Base-by-base conservation (phyloP, 2,888 invertebrate species). In the Notodonta dromedarius region DNA sequence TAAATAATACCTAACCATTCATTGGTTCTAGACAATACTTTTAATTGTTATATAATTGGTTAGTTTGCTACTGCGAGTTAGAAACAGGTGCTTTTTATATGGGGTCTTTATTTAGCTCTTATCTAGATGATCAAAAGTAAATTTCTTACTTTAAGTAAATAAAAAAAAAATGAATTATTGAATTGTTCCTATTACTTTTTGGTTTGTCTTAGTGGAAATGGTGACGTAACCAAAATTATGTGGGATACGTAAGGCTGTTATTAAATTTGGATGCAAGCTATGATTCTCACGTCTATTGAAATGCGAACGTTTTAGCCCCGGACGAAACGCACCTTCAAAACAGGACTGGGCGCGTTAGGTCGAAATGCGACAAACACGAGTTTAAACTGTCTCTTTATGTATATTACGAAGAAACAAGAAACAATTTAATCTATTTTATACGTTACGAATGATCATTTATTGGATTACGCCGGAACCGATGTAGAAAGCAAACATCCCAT, bases 31-130 rank as follows among this genome's bases (percentile, higher is more conserved):
- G 52, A 52, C 24, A 52, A 52, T 32, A 13, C 52, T 52, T 16
- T 57, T 13, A 51, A 57, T 62, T 42, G 35, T 70, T 73, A 57
- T 44, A 11, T 61, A 63, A 70, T 11, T n/a, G 8, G 32, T 39
- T 13, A 60, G 32, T n/a, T 35, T 59, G 8, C 42, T 32, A 24
- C 32, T 52, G 9, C 32, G 51, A 9, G 9, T 12, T 46, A 32
- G n/a, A 42, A 14, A 42, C 52, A 16, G 40, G 13, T 42, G 16
- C 13, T 35, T 32, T 14, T 59, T 59, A 14, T 46, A 14, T 54
- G 44, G 5, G 40, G 11, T 53, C 8, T 42, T 52, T 58, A 24
- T 46, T 58, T 24, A 4, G 3, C 50, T 50, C n/a, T 40, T 58
- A 58, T 58, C 58, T 40, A n/a, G 8, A 42, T 7, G 5, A 53